Percentiles rank a stretch among this genome's conserved stretches.
Evolutionary conservation across 2,113 vertebrate genomes (phyloP).

Genomic region (Theropithecus gelada): DNA sequence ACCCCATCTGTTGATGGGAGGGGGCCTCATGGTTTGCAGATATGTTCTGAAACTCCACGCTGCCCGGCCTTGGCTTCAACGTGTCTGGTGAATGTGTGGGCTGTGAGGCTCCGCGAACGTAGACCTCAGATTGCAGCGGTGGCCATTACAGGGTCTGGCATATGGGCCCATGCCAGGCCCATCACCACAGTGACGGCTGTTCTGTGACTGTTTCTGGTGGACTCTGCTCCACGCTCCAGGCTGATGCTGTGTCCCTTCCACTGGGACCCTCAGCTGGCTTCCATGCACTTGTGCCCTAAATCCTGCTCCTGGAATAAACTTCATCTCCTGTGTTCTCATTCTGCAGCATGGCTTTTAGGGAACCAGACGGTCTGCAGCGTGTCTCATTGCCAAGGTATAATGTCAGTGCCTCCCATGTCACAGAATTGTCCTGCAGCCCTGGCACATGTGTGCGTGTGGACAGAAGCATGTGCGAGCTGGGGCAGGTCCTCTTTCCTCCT

Average conservation of each 20-base stretch:
- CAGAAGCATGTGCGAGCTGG: accelerated
- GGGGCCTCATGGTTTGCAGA: background rate
- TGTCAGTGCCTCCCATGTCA: no score
- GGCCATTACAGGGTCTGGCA: background rate
- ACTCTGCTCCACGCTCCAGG: background rate
- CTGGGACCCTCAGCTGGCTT: background rate
- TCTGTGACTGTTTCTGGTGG: background rate
- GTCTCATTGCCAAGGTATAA: background rate
- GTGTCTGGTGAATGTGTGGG: background rate
- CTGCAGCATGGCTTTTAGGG: background rate
- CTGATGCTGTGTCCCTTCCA: background rate
- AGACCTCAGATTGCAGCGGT: background rate
- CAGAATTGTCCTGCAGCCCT: background rate
- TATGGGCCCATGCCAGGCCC: background rate
- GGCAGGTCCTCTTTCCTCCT: background rate
- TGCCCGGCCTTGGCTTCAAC: accelerated
- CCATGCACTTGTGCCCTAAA: background rate
- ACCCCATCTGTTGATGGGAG: background rate
- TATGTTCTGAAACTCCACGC: background rate
- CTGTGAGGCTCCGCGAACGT: accelerated
- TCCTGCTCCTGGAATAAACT: background rate
- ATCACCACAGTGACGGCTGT: background rate
- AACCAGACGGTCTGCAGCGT: accelerated
- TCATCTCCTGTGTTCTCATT: background rate
- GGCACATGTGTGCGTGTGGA: background rate